Percentiles rank a stretch among this genome's conserved stretches.
Conservation (phyloP, 2,797 vertebrate species). For the Eulemur albifrons region DNA sequence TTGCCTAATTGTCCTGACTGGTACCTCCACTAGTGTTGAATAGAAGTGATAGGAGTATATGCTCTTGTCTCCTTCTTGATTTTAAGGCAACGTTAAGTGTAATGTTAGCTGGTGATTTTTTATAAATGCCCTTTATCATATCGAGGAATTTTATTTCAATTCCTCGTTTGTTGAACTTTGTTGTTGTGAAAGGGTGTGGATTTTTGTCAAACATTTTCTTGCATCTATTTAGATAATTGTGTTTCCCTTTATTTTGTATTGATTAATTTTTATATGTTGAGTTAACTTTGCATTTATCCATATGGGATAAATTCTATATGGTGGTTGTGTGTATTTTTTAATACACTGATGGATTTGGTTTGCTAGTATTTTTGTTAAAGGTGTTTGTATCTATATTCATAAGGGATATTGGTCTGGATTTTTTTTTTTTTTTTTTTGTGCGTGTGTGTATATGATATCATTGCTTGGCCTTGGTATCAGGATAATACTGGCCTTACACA, state of each 20-base stretch:
- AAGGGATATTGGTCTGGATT: background rate
- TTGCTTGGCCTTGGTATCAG: background rate
- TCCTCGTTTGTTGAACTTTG: background rate
- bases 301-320: background rate
- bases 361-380: background rate
- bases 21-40: background rate
- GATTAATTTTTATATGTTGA: background rate
- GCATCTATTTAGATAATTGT: background rate
- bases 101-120: background rate
- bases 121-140: background rate
- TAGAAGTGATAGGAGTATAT: background rate
- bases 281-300: background rate
- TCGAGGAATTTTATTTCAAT: background rate
- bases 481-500: background rate
- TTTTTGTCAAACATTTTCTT: background rate
- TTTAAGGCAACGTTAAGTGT: background rate
- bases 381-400: background rate
- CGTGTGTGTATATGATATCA: background rate
- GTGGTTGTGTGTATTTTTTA: background rate
- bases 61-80: background rate
- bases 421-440: background rate
- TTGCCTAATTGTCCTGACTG: background rate
- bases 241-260: background rate
- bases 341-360: background rate
- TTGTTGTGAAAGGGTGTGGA: background rate